Base-by-base conservation (phyloP, 2,113 vertebrate species). In the Rhadina sibilatrix region DNA sequence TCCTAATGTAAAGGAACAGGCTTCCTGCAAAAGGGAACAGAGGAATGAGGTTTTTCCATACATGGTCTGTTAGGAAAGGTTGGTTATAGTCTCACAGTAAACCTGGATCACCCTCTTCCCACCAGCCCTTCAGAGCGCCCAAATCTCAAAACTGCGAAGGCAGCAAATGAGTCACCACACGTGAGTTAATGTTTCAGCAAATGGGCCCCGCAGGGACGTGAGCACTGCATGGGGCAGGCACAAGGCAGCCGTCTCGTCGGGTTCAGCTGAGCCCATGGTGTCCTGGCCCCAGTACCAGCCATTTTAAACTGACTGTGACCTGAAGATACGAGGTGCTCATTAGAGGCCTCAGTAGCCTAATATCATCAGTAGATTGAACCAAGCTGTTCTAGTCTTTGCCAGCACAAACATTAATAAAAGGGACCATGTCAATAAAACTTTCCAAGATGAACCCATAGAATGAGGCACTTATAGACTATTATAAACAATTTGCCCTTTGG, bases 401-500 rank as follows among this genome's bases (percentile, higher is more conserved):
- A 98, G 94, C 71, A 93, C 50, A 96, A 97, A 96, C 93, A 96
- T 96, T 93, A 95, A 97, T 96, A 95, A 97, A 96, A 96, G 71
- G 91, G 93, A 96, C 75, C 37, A 10, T 50, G 96, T 95, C 97
- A 96, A 98, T 98, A 98, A 97, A 97, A 95, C 96, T 95, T 96
- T 92, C 83, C 69, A 70, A 82, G 93, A 94, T 86, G 92, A 97
- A 97, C 96, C 97, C 75, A 89, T 93, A 96, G 96, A 97, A 96
- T 22, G 90, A 97, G 96, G 97, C 96, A 98, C 98, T 98, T 98
- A 97, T 44, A 82, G 93, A 93, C 90, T 71, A 97, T 97, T 97
- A 97, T 97, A 98, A 98, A 98, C 97, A 98, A 87, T 97, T 98
- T 98, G 96, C 97, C 96, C 97, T 87, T 46, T 83, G 89, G 97